Conservation (phyloP, 2,888 invertebrate species). For the Drosophila ezoana region DNA sequence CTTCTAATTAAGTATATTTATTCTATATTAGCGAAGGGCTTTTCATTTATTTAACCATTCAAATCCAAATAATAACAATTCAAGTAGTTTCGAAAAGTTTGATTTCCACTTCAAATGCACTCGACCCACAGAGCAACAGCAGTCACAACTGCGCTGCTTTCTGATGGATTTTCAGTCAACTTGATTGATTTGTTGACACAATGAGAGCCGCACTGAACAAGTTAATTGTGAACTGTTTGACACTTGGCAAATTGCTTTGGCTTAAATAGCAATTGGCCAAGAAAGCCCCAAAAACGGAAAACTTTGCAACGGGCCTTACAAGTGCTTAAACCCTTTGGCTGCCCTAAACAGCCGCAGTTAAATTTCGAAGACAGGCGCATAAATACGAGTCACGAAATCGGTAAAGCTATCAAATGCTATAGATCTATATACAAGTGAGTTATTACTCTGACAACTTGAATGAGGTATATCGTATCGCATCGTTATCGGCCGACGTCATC, state of each 20-base stretch:
- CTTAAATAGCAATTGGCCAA: slow-evolving; percentile 7
- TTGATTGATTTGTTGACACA: slow-evolving; percentile 77
- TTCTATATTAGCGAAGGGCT: slow-evolving; percentile 26
- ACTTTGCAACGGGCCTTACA: background rate
- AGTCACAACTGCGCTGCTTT: slow-evolving; percentile 16
- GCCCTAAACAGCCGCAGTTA: no score
- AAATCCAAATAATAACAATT: slow-evolving; percentile 67
- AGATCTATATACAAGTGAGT: slow-evolving; percentile 72
- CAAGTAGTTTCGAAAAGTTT: slow-evolving; percentile 69
- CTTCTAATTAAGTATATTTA: slow-evolving; percentile 46
- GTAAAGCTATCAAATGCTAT: slow-evolving; percentile 56
- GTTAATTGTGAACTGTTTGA: slow-evolving; percentile 68
- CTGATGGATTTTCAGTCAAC: slow-evolving; percentile 70
- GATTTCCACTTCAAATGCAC: slow-evolving; percentile 50
- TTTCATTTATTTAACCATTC: slow-evolving; percentile 26
- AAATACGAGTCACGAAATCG: slow-evolving; percentile 30
- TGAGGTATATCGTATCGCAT: slow-evolving; percentile 52
- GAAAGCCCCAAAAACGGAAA: background rate
- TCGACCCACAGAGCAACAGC: slow-evolving; percentile 29
- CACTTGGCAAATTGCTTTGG: slow-evolving; percentile 62
- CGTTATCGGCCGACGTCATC: slow-evolving; percentile 34
- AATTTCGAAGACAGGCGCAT: slow-evolving; percentile 19
- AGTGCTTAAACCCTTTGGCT: slow-evolving; percentile 8
- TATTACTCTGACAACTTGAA: slow-evolving; percentile 70
- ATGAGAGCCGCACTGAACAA: slow-evolving; percentile 38